These are phyloP conservation scores for Boloria selene DNA, from an alignment of 2,888 invertebrate species.

Conservation along the genomic window DNA sequence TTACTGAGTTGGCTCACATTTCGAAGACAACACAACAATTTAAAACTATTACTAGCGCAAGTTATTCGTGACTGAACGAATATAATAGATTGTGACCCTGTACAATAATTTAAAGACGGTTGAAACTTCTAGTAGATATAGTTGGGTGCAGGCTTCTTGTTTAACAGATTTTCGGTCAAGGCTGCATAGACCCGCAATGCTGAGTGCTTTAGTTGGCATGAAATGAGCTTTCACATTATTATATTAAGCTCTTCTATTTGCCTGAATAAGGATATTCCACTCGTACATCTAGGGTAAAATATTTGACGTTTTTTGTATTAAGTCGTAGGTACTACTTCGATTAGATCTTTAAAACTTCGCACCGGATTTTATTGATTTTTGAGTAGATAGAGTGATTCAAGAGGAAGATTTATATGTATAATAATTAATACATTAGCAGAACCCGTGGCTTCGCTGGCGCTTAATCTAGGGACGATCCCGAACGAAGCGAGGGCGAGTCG, in stretches of 20 bases:
- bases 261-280: too few species aligned
- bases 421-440: too few species aligned
- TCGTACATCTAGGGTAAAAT: too few species aligned
- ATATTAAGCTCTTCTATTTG: neutral
- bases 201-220: constrained; percentile 61
- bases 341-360: too few species aligned
- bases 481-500: too few species aligned
- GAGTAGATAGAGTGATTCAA: too few species aligned
- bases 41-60: constrained; percentile 24
- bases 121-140: constrained; percentile 1
- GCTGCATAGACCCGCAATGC: constrained; percentile 70
- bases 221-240: constrained; percentile 51
- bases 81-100: constrained; percentile 26
- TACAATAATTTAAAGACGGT: constrained; percentile 17
- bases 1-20: neutral
- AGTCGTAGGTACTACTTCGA: too few species aligned
- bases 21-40: constrained; percentile 14
- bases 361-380: too few species aligned
- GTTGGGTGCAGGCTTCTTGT: constrained; percentile 12
- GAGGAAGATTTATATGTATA: too few species aligned
- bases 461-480: too few species aligned
- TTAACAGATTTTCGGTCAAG: constrained; percentile 61
- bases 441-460: too few species aligned
- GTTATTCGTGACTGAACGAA: constrained; percentile 27
- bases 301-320: too few species aligned